phyloP scores from a whole-genome alignment of 23 tunicate species.

The Styela plicata region DNA sequence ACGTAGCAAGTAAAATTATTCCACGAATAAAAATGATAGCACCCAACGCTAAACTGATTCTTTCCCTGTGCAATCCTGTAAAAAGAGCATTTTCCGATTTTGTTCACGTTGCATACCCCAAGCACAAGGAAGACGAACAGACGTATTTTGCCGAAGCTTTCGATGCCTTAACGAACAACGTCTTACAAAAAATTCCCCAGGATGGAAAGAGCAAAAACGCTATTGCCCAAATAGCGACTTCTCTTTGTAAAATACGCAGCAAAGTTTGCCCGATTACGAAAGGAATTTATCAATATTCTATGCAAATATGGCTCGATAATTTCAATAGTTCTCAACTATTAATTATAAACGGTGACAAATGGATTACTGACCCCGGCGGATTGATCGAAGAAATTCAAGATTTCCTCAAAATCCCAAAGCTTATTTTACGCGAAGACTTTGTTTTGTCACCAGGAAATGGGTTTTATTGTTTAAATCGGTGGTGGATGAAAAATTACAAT shows the following conservation, averaged over 20 bases:
- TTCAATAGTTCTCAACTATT: constrained; percentile 33
- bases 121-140: not conserved
- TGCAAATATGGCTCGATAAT: constrained; percentile 12
- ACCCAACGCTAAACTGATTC: constrained; percentile 27
- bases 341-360: constrained; percentile 33
- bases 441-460: constrained; percentile 6
- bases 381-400: constrained; percentile 11
- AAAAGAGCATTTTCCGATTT: constrained; percentile 28
- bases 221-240: not conserved
- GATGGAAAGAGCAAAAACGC: not conserved
- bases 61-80: constrained; percentile 14
- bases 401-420: constrained; percentile 5
- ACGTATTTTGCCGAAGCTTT: not conserved
- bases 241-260: no score
- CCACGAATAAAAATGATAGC: not conserved
- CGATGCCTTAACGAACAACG: not conserved
- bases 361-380: constrained; percentile 39
- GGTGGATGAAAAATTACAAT: constrained; percentile 11
- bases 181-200: not conserved
- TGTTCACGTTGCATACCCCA: not conserved
- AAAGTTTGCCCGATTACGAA: not conserved
- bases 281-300: constrained; percentile 14
- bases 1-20: not conserved
- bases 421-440: constrained; percentile 9
- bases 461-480: constrained; percentile 22